Evolutionary conservation across 37 sponge, comb jelly and placozoan genomes (phyloP).

Genomic region (Oopsacas minuta): DNA sequence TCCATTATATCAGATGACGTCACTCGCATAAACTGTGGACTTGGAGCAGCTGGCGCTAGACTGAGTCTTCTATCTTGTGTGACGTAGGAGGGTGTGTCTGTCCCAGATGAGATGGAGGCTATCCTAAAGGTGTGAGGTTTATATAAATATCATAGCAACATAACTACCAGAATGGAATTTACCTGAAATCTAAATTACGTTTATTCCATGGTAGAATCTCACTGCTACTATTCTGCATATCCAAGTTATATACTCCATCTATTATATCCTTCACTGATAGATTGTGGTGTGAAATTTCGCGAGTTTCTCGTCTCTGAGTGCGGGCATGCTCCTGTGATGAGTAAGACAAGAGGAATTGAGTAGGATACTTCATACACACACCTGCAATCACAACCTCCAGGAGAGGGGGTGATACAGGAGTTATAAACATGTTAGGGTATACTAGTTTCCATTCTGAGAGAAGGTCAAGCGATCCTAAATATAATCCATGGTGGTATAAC

Average conservation of each 20-base stretch:
- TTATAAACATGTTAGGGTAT: neutral
- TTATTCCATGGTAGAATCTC: neutral
- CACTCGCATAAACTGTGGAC: neutral
- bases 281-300: neutral
- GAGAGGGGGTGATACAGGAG: neutral
- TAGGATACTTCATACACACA: constrained; percentile 12
- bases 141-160: too few species aligned
- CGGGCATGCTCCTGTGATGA: neutral
- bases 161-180: too few species aligned
- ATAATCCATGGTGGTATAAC: neutral
- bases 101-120: too few species aligned
- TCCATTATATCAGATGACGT: neutral
- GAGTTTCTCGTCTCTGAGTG: neutral
- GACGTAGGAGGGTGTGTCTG: neutral
- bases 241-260: neutral
- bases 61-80: neutral
- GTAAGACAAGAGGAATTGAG: neutral
- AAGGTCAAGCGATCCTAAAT: neutral
- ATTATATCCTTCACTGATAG: neutral
- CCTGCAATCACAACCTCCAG: constrained; percentile 3
- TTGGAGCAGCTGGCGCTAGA: neutral
- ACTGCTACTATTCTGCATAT: neutral
- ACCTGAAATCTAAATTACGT: neutral
- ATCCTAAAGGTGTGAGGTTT: too few species aligned
- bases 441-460: constrained; percentile 2